Percentiles rank a stretch among this genome's conserved stretches.
Conservation (phyloP, 2,113 vertebrate species). For the Psettodes erumei region DNA sequence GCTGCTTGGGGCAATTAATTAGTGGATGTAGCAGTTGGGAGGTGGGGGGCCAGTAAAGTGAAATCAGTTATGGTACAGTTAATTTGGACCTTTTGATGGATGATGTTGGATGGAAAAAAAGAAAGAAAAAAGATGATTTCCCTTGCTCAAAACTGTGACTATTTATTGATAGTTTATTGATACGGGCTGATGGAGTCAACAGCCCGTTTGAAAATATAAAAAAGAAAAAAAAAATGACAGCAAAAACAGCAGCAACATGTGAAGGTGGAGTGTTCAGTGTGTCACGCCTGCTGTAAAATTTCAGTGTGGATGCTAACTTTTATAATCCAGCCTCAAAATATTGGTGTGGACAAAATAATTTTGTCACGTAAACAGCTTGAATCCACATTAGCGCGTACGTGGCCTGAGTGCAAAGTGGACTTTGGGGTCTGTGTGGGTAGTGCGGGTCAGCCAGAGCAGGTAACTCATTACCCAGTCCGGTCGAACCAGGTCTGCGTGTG, state of each 20-base stretch:
- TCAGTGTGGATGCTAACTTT: background rate
- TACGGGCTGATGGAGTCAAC: too few species aligned
- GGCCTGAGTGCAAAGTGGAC: slow-evolving; percentile 38
- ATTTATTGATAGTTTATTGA: too few species aligned
- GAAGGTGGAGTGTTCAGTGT: background rate
- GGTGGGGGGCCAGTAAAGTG: background rate
- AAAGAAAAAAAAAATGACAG: too few species aligned
- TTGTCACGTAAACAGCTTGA: background rate
- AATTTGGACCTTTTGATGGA: background rate
- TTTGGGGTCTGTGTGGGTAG: slow-evolving; percentile 51
- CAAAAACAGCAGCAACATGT: too few species aligned
- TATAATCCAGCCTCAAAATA: background rate
- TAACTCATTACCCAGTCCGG: slow-evolving; percentile 82
- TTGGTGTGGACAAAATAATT: background rate
- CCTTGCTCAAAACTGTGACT: too few species aligned
- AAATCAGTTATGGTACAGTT: background rate
- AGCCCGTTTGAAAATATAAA: background rate
- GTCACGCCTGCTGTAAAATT: background rate
- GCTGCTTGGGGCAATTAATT: background rate
- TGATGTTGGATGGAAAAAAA: background rate
- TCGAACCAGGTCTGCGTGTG: slow-evolving; percentile 70
- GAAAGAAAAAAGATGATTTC: too few species aligned
- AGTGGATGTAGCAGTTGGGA: background rate
- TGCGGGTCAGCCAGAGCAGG: slow-evolving; percentile 70
- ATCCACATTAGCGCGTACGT: slow-evolving; percentile 1